Evolutionary conservation across 2,888 invertebrate genomes (phyloP).

Genomic region (Ophioninae sp.): DNA sequence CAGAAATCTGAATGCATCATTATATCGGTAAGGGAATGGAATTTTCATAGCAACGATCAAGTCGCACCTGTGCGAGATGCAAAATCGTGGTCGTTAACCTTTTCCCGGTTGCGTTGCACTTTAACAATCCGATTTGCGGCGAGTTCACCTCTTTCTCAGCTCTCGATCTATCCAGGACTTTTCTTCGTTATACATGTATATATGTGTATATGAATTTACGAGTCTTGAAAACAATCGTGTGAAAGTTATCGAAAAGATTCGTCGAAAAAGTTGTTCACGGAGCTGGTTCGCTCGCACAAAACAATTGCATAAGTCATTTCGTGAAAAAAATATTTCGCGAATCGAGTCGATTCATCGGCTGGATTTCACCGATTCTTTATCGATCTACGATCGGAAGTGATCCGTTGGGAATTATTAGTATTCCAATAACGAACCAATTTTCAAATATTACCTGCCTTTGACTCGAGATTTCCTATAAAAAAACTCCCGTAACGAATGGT

Average conservation of each 20-base stretch:
- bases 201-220: neutral
- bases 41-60: neutral
- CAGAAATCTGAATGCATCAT: too few relatives aligned
- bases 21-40: too few relatives aligned
- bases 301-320: slow-evolving; percentile 1
- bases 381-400: neutral
- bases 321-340: neutral
- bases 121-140: slow-evolving; percentile 48
- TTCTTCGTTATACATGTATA: neutral
- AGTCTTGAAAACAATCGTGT: slow-evolving; percentile 15
- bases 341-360: neutral
- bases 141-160: slow-evolving; percentile 63
- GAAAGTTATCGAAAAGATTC: slow-evolving; percentile 21
- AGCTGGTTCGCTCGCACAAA: neutral
- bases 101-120: slow-evolving; percentile 40
- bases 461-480: too few relatives aligned
- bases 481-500: too few relatives aligned
- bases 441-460: too few relatives aligned
- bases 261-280: neutral
- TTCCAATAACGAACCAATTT: too few relatives aligned
- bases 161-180: slow-evolving; percentile 30
- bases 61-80: slow-evolving; percentile 50
- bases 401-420: too few relatives aligned
- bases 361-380: neutral
- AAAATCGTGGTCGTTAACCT: slow-evolving; percentile 55